phyloP scores from a whole-genome alignment of 2,797 vertebrate genomes.

The Galagoides demidoff region DNA sequence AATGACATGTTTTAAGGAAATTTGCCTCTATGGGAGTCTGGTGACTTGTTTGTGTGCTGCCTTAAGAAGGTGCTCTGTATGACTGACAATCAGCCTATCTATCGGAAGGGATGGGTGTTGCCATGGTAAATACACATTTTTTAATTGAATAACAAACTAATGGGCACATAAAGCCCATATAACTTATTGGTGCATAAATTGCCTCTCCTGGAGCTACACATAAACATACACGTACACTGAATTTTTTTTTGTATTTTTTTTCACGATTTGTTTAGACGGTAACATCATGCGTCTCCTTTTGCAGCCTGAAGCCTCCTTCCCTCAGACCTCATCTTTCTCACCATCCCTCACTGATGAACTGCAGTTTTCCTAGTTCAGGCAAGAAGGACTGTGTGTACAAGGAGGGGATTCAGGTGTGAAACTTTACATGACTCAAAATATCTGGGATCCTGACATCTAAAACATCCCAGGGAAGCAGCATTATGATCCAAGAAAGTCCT shows the following conservation, averaged over 20 bases:
- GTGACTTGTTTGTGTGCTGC: constrained; percentile 66
- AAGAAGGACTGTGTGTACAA: neutral
- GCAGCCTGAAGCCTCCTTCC: neutral
- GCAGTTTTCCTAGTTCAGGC: neutral
- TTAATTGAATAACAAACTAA: constrained; percentile 87
- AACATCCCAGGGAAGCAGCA: neutral
- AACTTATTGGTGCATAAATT: constrained; percentile 85
- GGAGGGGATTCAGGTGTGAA: neutral
- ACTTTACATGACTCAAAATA: neutral
- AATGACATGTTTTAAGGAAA: constrained; percentile 47
- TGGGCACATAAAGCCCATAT: constrained; percentile 85
- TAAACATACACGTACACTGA: constrained; percentile 83
- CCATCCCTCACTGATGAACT: neutral
- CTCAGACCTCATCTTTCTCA: neutral
- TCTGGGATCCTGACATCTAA: neutral
- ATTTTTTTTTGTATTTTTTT: constrained; percentile 77
- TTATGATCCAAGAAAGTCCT: neutral
- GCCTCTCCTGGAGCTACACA: constrained; percentile 82
- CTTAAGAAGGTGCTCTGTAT: constrained; percentile 83
- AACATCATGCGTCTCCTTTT: neutral
- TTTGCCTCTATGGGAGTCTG: constrained; percentile 50
- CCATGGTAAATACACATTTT: constrained; percentile 85
- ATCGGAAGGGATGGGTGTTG: constrained; percentile 79
- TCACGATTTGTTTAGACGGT: constrained; percentile 73
- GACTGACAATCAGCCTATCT: constrained; percentile 80